Evolutionary conservation across 1,140 invertebrate species (phyloP), one percentile per base, ranked within the genome.

Genomic region (Antheraea pernyi): DNA sequence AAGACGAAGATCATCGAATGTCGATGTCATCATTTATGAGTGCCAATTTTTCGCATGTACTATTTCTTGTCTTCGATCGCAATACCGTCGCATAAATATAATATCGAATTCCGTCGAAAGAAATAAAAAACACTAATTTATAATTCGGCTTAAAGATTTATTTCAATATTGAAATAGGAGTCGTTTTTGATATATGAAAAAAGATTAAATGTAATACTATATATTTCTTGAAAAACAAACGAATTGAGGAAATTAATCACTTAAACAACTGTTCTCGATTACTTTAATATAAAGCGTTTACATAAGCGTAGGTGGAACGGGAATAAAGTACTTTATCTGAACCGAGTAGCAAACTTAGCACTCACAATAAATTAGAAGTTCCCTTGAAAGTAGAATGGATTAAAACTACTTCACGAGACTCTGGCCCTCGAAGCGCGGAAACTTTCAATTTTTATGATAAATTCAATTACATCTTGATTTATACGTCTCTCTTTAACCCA

Each of bases 361-460:
- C 90, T 92, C 83, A 82, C 85, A 85, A 89, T 92, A 90, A 91
- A 92, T 92, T 92, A 91, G 80, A 88, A 89, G 80, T 87, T 89
- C 83, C 85, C 82, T 90, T 84, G 81, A 81, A 88, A 87, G 48
- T 79, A 84, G 86, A 90, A 89, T 91, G 88, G 88, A 91, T 92
- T 92, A 89, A 92, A 91, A 88, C 86, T 92, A 92, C 82, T 92
- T 84, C 69, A 80, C 72, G 76, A 82, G 84, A 82, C 83, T 79
- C 74, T 46, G 80, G 82, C 82, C 80, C 81, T 80, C 82, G 79
- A 74, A 86, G 79, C 81, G 81, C 79, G 65, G 76, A 88, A 89
- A 91, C 87, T 91, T 91, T 89, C 87, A 91, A 90, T 91, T 91
- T 92, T 91, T 92, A 92, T 90, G 86, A 92, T 84, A 91, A 91